Evolutionary conservation across 30 jellyfish, hydroid and myxozoan species (phyloP).

Genomic region (Mastigias papua): DNA sequence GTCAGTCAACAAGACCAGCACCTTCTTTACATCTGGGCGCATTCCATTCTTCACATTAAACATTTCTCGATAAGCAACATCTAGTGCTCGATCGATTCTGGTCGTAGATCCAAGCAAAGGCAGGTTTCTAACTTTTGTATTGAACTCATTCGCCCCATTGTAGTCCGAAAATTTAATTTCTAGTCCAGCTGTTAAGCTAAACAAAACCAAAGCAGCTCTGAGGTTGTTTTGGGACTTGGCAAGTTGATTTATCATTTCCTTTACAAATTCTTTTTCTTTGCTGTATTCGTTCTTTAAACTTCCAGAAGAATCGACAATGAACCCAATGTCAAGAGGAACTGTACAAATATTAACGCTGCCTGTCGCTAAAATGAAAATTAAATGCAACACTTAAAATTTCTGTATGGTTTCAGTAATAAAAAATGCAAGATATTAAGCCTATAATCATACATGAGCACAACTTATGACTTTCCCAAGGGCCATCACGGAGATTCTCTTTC

Average conservation of each 20-base stretch:
- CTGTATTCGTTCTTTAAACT: constrained; percentile 61
- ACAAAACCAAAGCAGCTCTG: constrained; percentile 65
- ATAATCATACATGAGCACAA: no score
- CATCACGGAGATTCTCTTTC: no score
- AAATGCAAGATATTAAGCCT: no score
- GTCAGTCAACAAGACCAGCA: constrained; percentile 85
- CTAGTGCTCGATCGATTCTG: constrained; percentile 72
- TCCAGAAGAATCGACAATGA: constrained; percentile 86
- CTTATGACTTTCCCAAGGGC: no score
- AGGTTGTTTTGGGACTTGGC: constrained; percentile 23
- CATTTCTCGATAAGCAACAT: constrained; percentile 69
- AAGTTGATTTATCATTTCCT: constrained; percentile 48
- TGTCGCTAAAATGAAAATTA: constrained; percentile 2
- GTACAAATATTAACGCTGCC: constrained; percentile 8
- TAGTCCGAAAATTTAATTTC: constrained; percentile 42
- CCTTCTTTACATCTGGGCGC: constrained; percentile 64
- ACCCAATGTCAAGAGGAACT: constrained; percentile 72
- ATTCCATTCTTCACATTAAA: constrained; percentile 46
- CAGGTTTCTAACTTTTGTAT: constrained; percentile 34
- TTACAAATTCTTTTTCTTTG: constrained; percentile 81
- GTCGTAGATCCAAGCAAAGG: constrained; percentile 72
- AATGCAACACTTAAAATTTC: no score
- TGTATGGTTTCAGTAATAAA: no score
- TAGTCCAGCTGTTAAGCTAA: constrained; percentile 48
- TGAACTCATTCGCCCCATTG: constrained; percentile 15